phyloP scores from a whole-genome alignment of 2,888 invertebrate genomes.

The Aspidiotus destructor region DNA sequence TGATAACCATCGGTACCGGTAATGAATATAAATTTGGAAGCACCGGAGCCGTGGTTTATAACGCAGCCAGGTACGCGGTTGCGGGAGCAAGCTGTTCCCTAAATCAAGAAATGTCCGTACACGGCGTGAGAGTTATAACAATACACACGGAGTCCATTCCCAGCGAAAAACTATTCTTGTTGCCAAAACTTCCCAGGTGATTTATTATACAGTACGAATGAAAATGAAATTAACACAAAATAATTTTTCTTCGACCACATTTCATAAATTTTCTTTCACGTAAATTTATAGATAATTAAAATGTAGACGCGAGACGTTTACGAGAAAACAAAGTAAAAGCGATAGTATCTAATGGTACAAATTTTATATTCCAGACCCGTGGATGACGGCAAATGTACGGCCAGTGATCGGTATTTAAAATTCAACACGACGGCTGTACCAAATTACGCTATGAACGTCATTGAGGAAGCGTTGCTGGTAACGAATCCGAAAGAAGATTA shows the following conservation, averaged over 20 bases:
- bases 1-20: slow-evolving; percentile 58
- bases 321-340: too few relatives aligned
- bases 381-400: slow-evolving; percentile 14
- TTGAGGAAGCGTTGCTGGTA: slow-evolving; percentile 51
- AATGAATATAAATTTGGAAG: slow-evolving; percentile 37
- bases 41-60: slow-evolving; percentile 40
- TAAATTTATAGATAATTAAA: background rate
- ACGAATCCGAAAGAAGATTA: slow-evolving; percentile 38
- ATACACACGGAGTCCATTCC: slow-evolving; percentile 61
- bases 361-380: slow-evolving; percentile 11
- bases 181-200: slow-evolving; percentile 46
- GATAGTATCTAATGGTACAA: too few relatives aligned
- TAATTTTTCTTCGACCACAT: too few relatives aligned
- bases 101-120: slow-evolving; percentile 56
- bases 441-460: slow-evolving; percentile 50
- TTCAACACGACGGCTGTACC: slow-evolving; percentile 46
- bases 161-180: slow-evolving; percentile 55
- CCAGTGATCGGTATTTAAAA: slow-evolving; percentile 36
- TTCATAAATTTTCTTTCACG: too few relatives aligned
- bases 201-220: slow-evolving; percentile 9
- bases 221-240: too few relatives aligned
- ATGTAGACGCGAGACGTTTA: background rate
- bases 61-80: slow-evolving; percentile 61
- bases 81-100: slow-evolving; percentile 69
- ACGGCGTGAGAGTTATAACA: slow-evolving; percentile 63